Base-by-base conservation (phyloP, 2,888 invertebrate genomes). In the Lapara coniferarum region DNA sequence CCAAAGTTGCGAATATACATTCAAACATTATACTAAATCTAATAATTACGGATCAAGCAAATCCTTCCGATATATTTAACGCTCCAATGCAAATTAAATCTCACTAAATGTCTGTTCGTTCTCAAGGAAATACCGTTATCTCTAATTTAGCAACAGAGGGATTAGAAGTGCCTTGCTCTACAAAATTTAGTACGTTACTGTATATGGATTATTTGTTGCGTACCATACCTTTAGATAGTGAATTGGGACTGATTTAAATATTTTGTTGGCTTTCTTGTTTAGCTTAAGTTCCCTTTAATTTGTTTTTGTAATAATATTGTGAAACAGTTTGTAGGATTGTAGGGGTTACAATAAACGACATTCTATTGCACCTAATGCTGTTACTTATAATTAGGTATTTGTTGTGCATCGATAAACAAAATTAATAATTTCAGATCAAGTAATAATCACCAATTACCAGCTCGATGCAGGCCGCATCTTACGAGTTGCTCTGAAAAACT, bases 131-230 rank as follows among this genome's bases (percentile, higher is more conserved):
- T 77, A 74, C 74, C 79, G 82, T 87, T 89, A 89, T 89, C 89
- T 86, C 77, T 78, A 79, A 88, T 87, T 88, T 86, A 86, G 85
- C 85, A 80, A 81, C 83, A 77, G 79, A 73, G 59, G 84, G 88
- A 80, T 80, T 79, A 75, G 63, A 63, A 63, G 49, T 63, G 63
- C 63, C 63, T 63, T 63, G 63, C 63, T 63, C 63, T 46, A 63
- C 63, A 63, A 53, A 53, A 63, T 53, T 37, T 63, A 63, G 63
- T 53, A 59, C 52, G 46, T 63, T 63, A 53, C 59, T 68, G 52
- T 53, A 52, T 53, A 52, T 49, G 59, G 52, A 63, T 63, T 63
- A 63, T 49, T 30, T 37, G 57, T 49, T 13, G 19, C 12, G n/a
- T 63, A 19, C 46, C 19, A 13, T 10, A 7, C 73, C 67, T 67